phyloP scores from a whole-genome alignment of 2,888 invertebrate genomes.

The Cremastinae sp. region DNA sequence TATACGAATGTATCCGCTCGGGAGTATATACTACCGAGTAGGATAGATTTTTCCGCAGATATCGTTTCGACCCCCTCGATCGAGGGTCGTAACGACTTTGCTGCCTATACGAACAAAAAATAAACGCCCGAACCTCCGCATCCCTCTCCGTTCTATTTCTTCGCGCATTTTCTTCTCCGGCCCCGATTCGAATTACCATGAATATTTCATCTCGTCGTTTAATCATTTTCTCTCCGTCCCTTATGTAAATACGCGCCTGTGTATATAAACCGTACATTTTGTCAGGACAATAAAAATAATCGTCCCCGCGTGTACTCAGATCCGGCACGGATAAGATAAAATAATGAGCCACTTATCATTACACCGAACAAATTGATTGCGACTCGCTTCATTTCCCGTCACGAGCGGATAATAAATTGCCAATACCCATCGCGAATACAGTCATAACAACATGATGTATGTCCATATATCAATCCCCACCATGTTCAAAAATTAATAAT shows the following conservation, averaged over 20 bases:
- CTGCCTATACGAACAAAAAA: slow-evolving; percentile 27
- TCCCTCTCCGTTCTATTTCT: slow-evolving; percentile 18
- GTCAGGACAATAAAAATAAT: slow-evolving; percentile 43
- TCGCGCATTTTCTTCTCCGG: slow-evolving; percentile 18
- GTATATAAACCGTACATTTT: slow-evolving; percentile 2
- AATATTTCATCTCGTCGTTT: slow-evolving; percentile 51
- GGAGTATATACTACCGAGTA: neutral
- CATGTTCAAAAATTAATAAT: too few species aligned
- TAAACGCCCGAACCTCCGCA: slow-evolving; percentile 13
- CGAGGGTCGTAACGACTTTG: slow-evolving; percentile 20
- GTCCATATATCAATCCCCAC: too few species aligned
- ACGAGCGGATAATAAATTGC: neutral
- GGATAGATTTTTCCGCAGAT: slow-evolving; percentile 33
- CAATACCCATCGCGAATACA: too few species aligned
- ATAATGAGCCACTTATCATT: slow-evolving; percentile 39
- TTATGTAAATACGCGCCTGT: slow-evolving; percentile 4
- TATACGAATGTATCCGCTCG: neutral
- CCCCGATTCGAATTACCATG: slow-evolving; percentile 34
- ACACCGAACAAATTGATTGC: slow-evolving; percentile 5
- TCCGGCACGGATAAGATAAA: slow-evolving; percentile 5
- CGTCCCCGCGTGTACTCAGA: slow-evolving; percentile 22
- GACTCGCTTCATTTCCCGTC: slow-evolving; percentile 7
- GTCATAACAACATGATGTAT: neutral
- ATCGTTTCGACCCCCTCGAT: slow-evolving; percentile 37
- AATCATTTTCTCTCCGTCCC: slow-evolving; percentile 36